A percentile compares a stretch with the other conserved stretches of the same genome.
phyloP scores from a whole-genome alignment of 2,113 vertebrate genomes.

The Thomomys bottae region DNA sequence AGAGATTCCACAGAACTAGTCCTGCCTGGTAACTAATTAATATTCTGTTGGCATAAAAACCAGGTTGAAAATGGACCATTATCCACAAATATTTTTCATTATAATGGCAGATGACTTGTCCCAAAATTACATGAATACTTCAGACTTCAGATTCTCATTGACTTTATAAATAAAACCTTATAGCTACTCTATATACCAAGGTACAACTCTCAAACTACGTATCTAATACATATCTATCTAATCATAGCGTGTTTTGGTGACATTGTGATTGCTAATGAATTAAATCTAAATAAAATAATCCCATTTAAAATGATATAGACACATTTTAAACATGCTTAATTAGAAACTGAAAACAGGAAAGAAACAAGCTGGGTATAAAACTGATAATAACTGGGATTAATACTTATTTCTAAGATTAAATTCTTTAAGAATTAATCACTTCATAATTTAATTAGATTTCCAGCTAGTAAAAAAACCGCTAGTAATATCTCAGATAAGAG shows the following conservation, averaged over 20 bases:
- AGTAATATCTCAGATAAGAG: conserved; percentile 77
- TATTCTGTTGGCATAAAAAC: conserved; percentile 19
- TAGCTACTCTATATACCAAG: background rate
- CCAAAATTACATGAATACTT: conserved; percentile 20
- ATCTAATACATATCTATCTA: background rate
- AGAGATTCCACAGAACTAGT: conserved; percentile 20
- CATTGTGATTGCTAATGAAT: background rate
- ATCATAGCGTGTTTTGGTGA: background rate
- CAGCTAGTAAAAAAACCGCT: conserved; percentile 36
- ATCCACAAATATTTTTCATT: background rate
- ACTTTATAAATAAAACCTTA: background rate
- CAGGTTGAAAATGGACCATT: background rate
- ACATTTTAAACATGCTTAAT: conserved; percentile 46
- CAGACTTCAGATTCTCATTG: background rate
- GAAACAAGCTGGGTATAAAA: conserved; percentile 77
- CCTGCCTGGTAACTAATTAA: conserved; percentile 15
- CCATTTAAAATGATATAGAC: conserved; percentile 36
- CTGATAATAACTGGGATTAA: conserved; percentile 77
- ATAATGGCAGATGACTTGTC: background rate
- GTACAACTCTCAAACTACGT: conserved; percentile 8
- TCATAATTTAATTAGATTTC: conserved; percentile 85
- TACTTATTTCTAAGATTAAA: conserved; percentile 73
- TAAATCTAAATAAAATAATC: conserved; percentile 51
- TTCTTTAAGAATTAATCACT: conserved; percentile 78
- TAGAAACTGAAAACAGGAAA: conserved; percentile 69